Percentiles rank a stretch among this genome's conserved stretches.
phyloP scores from a whole-genome alignment of 2,113 vertebrate genomes.

The Neopipo cinnamomea region DNA sequence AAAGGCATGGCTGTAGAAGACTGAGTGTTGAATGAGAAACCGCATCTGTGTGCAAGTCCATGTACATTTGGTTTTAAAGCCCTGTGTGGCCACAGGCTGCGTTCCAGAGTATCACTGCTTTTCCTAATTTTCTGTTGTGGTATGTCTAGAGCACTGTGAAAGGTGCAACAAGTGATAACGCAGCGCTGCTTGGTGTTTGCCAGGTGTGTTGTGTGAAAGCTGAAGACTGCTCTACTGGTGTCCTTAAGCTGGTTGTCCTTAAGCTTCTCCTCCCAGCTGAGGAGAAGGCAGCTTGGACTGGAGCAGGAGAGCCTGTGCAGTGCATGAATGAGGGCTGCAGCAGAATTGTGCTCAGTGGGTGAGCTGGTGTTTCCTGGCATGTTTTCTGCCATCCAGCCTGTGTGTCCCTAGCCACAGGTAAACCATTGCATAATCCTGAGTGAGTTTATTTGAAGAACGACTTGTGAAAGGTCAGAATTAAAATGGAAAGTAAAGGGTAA shows the following conservation, averaged over 20 bases:
- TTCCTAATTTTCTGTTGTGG: not conserved
- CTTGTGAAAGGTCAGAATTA: not conserved
- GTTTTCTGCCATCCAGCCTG: not conserved
- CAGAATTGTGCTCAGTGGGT: not conserved
- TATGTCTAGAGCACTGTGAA: not conserved
- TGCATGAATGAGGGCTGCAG: not conserved
- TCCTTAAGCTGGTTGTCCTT: not conserved
- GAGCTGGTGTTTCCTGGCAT: not conserved
- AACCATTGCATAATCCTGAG: not conserved
- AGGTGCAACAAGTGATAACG: fast-evolving
- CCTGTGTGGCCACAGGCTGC: fast-evolving
- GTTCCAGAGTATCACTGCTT: fast-evolving
- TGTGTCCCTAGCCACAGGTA: not conserved
- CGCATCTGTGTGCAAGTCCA: not conserved
- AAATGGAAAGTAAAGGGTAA: not conserved
- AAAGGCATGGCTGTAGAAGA: not conserved
- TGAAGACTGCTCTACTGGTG: not conserved
- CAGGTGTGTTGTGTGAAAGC: not conserved
- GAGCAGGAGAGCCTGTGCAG: not conserved
- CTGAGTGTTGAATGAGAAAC: not conserved
- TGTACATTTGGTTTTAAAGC: not conserved
- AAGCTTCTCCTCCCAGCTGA: too few relatives aligned
- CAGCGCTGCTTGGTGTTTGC: fast-evolving
- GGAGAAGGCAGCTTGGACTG: not conserved
- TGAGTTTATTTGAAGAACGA: not conserved